These are phyloP conservation scores for Pristionchus arcanus DNA, from an alignment of 2,888 invertebrate genomes.

Conservation along the genomic window DNA sequence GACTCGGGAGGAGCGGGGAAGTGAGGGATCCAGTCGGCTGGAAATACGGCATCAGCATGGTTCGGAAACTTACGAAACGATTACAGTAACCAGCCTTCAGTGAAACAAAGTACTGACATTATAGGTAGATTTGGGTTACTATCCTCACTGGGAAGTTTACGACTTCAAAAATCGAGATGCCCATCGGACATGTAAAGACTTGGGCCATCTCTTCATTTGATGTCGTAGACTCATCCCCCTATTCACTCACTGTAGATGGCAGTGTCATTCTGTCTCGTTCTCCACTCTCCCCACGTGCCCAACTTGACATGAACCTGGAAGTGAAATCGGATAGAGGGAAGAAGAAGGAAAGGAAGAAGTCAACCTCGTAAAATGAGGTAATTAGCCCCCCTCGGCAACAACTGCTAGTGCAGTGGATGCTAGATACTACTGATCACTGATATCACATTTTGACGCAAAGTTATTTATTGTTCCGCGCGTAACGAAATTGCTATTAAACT, in stretches of 20 bases:
- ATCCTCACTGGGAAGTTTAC: too few relatives aligned
- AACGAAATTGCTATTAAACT: too few relatives aligned
- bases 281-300: slow-evolving; percentile 78
- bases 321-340: slow-evolving; percentile 16
- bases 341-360: neutral
- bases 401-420: neutral
- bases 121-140: too few relatives aligned
- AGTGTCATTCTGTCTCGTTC: slow-evolving; percentile 64
- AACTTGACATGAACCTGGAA: slow-evolving; percentile 64
- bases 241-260: slow-evolving; percentile 50
- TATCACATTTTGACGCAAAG: too few relatives aligned
- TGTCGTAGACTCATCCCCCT: neutral
- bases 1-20: slow-evolving; percentile 76
- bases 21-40: slow-evolving; percentile 78
- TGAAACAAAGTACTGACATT: too few relatives aligned
- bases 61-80: too few relatives aligned
- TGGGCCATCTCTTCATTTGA: too few relatives aligned
- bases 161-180: too few relatives aligned
- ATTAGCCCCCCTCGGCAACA: neutral
- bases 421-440: neutral
- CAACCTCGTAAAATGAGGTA: neutral
- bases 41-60: too few relatives aligned
- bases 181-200: too few relatives aligned
- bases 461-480: too few relatives aligned
- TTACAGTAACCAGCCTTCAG: too few relatives aligned